Conservation (phyloP, 2,797 vertebrate genomes). For the Platyrinchus mystaceus region DNA sequence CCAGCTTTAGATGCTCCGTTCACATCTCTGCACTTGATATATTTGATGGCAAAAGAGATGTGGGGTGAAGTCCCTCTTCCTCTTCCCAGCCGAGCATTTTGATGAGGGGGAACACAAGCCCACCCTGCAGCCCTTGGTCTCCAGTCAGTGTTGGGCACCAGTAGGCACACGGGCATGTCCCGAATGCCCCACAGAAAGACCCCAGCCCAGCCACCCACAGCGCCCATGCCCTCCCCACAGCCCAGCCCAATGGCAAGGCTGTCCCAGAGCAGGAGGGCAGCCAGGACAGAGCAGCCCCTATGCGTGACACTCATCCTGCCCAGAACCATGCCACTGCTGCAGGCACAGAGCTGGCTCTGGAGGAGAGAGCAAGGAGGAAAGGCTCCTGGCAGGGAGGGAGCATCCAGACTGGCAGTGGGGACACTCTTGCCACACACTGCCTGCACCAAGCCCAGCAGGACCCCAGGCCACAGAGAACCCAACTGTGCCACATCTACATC, state of each 20-base stretch:
- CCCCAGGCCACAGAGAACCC: background rate
- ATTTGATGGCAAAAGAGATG: background rate
- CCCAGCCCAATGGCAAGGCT: background rate
- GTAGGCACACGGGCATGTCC: rapidly evolving
- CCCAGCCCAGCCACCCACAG: background rate
- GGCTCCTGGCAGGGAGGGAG: background rate
- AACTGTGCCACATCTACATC: rapidly evolving
- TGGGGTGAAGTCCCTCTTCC: background rate
- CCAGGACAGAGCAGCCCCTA: background rate
- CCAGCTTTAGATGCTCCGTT: background rate
- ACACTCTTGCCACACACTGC: background rate
- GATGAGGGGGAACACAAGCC: background rate
- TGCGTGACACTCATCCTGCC: rapidly evolving
- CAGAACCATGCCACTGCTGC: rapidly evolving
- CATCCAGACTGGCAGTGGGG: background rate
- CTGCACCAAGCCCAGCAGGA: background rate
- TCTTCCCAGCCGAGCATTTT: background rate
- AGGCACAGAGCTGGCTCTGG: rapidly evolving
- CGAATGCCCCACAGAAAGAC: rapidly evolving
- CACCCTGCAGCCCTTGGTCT: background rate
- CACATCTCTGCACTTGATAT: background rate
- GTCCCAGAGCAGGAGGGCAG: background rate
- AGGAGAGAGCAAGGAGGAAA: background rate
- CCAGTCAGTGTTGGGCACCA: rapidly evolving
- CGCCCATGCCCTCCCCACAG: rapidly evolving